Evolutionary conservation across 1,140 invertebrate species (phyloP).

Genomic region (Tetraneura akinire): DNA sequence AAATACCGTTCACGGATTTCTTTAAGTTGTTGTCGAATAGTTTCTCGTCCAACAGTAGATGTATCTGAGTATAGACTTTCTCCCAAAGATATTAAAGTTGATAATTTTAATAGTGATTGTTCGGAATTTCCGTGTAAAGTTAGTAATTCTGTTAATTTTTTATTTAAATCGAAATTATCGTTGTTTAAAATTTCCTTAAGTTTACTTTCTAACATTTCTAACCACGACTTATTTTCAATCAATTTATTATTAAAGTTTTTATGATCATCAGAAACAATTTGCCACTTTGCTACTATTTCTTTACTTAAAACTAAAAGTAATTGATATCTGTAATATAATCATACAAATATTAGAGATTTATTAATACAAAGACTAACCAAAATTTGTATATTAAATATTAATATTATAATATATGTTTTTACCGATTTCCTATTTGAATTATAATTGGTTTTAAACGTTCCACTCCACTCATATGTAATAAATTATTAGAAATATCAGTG

Average conservation of each 20-base stretch:
- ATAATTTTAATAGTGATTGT: constrained; percentile 77
- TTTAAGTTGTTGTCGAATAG: constrained; percentile 79
- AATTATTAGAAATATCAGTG: constrained; percentile 83
- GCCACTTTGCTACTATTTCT: constrained; percentile 85
- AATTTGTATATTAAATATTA: too few species aligned
- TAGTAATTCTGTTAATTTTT: constrained; percentile 70
- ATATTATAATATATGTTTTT: neutral
- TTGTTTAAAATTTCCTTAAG: constrained; percentile 63
- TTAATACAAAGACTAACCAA: too few species aligned
- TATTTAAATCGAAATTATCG: constrained; percentile 58
- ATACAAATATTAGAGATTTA: too few species aligned
- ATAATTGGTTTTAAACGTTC: constrained; percentile 85
- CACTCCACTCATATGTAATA: constrained; percentile 80
- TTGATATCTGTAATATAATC: constrained; percentile 68
- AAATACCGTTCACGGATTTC: constrained; percentile 66
- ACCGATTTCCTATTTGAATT: constrained; percentile 82
- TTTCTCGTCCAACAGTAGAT: constrained; percentile 84
- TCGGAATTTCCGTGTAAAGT: constrained; percentile 80
- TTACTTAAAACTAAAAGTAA: constrained; percentile 79
- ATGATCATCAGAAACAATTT: constrained; percentile 82
- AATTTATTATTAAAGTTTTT: constrained; percentile 76
- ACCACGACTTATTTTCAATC: constrained; percentile 74
- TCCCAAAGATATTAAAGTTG: constrained; percentile 71
- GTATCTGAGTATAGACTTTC: constrained; percentile 90
- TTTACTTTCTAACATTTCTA: constrained; percentile 75